Conservation (phyloP, 2,113 vertebrate species). For the Anarrhichthys ocellatus region DNA sequence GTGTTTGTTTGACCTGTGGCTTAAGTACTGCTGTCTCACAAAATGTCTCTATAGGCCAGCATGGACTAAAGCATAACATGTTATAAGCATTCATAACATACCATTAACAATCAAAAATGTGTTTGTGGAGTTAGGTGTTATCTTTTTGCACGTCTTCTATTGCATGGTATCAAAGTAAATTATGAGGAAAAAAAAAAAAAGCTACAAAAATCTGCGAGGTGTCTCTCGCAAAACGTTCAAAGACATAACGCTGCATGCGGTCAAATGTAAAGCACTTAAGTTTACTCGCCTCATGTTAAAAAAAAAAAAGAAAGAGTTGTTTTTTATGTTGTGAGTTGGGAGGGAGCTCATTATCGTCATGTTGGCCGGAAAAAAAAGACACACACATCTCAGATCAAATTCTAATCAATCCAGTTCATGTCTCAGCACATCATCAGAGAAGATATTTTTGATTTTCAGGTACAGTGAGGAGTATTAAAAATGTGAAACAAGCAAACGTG, state of each 20-base stretch:
- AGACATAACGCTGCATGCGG: constrained; percentile 84
- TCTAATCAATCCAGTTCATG: constrained; percentile 60
- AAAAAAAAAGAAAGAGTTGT: constrained; percentile 44
- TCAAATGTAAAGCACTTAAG: constrained; percentile 82
- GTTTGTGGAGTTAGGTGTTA: constrained; percentile 88
- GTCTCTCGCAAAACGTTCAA: constrained; percentile 80
- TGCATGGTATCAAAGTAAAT: constrained; percentile 88
- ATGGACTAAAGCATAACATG: constrained; percentile 87
- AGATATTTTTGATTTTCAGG: constrained; percentile 61
- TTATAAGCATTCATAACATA: constrained; percentile 88
- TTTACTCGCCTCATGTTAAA: constrained; percentile 80
- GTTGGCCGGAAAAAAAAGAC: constrained; percentile 73
- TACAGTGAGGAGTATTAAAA: constrained; percentile 74
- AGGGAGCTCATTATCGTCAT: constrained; percentile 81
- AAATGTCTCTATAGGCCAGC: constrained; percentile 87
- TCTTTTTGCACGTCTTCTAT: constrained; percentile 89
- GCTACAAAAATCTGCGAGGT: constrained; percentile 71
- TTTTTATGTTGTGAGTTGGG: constrained; percentile 76
- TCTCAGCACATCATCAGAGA: constrained; percentile 63
- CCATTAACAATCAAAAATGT: constrained; percentile 87
- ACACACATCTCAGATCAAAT: constrained; percentile 57
- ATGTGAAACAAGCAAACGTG: constrained; percentile 82
- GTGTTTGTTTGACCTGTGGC: constrained; percentile 87
- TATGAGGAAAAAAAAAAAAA: constrained; percentile 75
- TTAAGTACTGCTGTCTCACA: constrained; percentile 87